Conservation (phyloP, 2,797 vertebrate genomes). For the Danio jaintianensis region DNA sequence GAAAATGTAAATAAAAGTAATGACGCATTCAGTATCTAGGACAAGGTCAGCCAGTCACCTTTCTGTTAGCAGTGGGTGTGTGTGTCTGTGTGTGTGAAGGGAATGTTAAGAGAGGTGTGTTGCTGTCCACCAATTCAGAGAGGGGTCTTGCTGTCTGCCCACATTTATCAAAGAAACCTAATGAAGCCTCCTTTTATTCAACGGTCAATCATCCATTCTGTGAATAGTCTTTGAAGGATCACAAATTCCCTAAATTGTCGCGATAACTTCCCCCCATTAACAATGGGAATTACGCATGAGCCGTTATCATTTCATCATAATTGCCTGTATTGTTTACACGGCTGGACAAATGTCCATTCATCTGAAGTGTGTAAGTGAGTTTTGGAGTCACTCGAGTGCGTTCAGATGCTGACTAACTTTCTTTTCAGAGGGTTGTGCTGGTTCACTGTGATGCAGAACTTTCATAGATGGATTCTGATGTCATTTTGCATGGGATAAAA, state of each 20-base stretch:
- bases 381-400: slow-evolving; percentile 10
- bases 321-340: slow-evolving; percentile 24
- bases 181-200: background rate
- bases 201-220: background rate
- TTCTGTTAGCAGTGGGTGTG: slow-evolving; percentile 36
- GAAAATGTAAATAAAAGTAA: slow-evolving; percentile 43
- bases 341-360: slow-evolving; percentile 15
- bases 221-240: slow-evolving; percentile 2
- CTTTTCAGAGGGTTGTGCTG: background rate
- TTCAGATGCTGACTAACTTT: background rate
- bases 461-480: background rate
- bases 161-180: background rate
- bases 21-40: slow-evolving; percentile 50
- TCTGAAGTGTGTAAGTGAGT: background rate
- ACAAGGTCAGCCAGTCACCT: slow-evolving; percentile 42
- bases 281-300: slow-evolving; percentile 11
- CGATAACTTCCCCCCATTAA: background rate
- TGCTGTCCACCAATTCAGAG: slow-evolving; percentile 49
- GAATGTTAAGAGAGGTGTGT: slow-evolving; percentile 57
- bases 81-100: slow-evolving; percentile 23
- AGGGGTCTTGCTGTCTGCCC: slow-evolving; percentile 8
- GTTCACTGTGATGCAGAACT: background rate
- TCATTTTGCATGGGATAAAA: background rate
- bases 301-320: slow-evolving; percentile 18
- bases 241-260: background rate